Percentiles rank a stretch among this genome's conserved stretches.
Evolutionary conservation across 2,797 vertebrate genomes (phyloP).

Genomic region (Rhinophrynus dorsalis): DNA sequence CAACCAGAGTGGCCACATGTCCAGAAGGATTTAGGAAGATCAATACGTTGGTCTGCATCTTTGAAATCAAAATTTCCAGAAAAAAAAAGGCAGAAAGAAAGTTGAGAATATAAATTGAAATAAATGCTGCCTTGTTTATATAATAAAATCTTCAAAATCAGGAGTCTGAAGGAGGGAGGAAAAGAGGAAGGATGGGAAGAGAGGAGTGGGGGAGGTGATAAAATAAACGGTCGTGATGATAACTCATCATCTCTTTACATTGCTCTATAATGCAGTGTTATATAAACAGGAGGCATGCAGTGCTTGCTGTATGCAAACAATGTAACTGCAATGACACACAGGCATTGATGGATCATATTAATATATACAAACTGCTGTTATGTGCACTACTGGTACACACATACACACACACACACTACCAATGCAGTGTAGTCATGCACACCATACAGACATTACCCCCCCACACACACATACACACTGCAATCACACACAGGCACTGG

Average conservation of each 20-base stretch:
- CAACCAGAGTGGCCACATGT: constrained; percentile 4
- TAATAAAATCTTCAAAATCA: constrained; percentile 29
- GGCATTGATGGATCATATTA: not conserved
- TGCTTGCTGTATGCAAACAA: not conserved
- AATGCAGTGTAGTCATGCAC: too few relatives aligned
- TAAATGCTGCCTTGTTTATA: constrained; percentile 34
- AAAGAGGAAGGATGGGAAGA: constrained; percentile 9
- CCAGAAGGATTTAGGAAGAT: not conserved
- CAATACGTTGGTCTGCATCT: not conserved
- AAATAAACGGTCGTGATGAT: constrained; percentile 31
- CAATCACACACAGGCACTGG: not conserved
- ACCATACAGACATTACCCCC: too few relatives aligned
- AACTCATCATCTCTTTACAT: constrained; percentile 35
- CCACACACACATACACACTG: not conserved
- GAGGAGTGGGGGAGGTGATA: constrained; percentile 21
- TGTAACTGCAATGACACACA: not conserved
- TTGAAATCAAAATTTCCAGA: not conserved
- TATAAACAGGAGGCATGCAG: not conserved
- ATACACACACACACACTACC: too few relatives aligned
- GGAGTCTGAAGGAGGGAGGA: constrained; percentile 17
- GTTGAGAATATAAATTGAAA: not conserved
- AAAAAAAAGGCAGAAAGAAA: not conserved
- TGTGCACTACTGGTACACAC: too few relatives aligned
- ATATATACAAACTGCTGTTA: too few relatives aligned
- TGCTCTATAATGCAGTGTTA: constrained; percentile 28